Percentiles rank a stretch among this genome's conserved stretches.
Conservation (phyloP, 2,888 invertebrate species). For the Pseudoips prasinana region DNA sequence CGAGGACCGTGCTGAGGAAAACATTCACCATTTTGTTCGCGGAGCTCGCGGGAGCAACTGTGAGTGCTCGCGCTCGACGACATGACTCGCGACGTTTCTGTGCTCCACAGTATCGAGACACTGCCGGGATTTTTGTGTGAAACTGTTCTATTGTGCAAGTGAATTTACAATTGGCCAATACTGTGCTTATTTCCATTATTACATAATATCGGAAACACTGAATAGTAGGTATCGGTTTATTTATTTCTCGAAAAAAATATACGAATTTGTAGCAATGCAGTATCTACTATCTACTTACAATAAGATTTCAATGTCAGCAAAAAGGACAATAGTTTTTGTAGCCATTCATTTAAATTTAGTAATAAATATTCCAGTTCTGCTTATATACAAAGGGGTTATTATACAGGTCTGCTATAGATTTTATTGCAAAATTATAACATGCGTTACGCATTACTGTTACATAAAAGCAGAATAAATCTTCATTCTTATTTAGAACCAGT, state of each 20-base stretch:
- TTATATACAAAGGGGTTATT: too few relatives aligned
- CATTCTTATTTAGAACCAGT: too few relatives aligned
- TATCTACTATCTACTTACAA: too few relatives aligned
- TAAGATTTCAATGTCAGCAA: too few relatives aligned
- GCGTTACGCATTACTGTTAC: too few relatives aligned
- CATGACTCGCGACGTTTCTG: conserved; percentile 43
- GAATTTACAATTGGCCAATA: conserved; percentile 38
- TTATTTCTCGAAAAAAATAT: conserved; percentile 20
- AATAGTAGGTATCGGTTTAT: conserved; percentile 31
- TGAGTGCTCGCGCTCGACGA: conserved; percentile 43
- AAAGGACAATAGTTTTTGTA: too few relatives aligned
- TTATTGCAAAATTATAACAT: too few relatives aligned
- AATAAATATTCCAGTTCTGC: too few relatives aligned
- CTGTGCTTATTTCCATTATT: conserved; percentile 40
- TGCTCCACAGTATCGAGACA: conserved; percentile 29
- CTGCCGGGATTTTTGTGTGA: conserved; percentile 44
- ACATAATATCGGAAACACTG: conserved; percentile 33
- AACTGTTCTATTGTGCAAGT: conserved; percentile 55
- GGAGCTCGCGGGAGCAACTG: conserved; percentile 55
- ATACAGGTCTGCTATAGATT: too few relatives aligned
- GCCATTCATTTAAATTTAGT: too few relatives aligned
- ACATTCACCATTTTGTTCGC: conserved; percentile 77
- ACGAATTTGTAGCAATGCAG: background rate
- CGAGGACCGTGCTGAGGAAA: conserved; percentile 73
- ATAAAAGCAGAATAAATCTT: background rate